Conservation (phyloP, 2,888 invertebrate genomes). For the Epicampocera succincta region DNA sequence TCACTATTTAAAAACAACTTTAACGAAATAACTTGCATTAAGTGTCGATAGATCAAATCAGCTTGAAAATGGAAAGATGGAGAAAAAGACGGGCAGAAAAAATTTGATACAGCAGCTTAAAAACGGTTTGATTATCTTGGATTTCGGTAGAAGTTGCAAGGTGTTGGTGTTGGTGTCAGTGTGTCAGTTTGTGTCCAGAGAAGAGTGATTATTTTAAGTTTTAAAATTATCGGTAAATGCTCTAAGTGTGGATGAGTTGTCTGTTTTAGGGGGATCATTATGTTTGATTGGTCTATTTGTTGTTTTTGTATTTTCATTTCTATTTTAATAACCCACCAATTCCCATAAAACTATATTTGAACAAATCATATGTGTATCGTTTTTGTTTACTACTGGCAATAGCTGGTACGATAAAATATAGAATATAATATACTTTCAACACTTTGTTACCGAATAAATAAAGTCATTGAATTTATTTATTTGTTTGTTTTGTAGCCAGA, state of each 20-base stretch:
- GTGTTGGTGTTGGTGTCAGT: background rate
- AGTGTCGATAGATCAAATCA: slow-evolving; percentile 45
- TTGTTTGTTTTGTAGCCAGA: background rate
- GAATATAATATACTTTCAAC: slow-evolving; percentile 37
- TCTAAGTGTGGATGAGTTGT: slow-evolving; percentile 5
- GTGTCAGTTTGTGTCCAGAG: background rate
- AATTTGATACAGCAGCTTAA: slow-evolving; percentile 25
- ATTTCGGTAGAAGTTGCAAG: slow-evolving; percentile 9
- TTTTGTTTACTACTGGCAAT: slow-evolving; percentile 44
- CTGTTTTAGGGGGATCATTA: slow-evolving; percentile 8
- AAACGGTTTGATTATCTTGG: slow-evolving; percentile 29
- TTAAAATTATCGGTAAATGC: background rate
- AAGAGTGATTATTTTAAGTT: slow-evolving; percentile 11
- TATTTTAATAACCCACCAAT: slow-evolving; percentile 9
- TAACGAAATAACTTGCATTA: slow-evolving; percentile 22
- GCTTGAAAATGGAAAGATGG: slow-evolving; percentile 2
- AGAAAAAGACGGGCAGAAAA: slow-evolving; percentile 10
- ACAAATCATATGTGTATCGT: slow-evolving; percentile 31
- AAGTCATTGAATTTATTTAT: slow-evolving; percentile 18
- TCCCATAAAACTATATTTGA: slow-evolving; percentile 46
- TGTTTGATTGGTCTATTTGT: slow-evolving; percentile 8
- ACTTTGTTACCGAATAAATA: slow-evolving; percentile 25
- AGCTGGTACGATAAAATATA: slow-evolving; percentile 27
- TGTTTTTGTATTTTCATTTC: slow-evolving; percentile 1
- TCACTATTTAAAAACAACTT: slow-evolving; percentile 3